These are phyloP conservation scores for Cataglyphis cursor DNA, from an alignment of 2,888 invertebrate genomes.

Conservation along the genomic window DNA sequence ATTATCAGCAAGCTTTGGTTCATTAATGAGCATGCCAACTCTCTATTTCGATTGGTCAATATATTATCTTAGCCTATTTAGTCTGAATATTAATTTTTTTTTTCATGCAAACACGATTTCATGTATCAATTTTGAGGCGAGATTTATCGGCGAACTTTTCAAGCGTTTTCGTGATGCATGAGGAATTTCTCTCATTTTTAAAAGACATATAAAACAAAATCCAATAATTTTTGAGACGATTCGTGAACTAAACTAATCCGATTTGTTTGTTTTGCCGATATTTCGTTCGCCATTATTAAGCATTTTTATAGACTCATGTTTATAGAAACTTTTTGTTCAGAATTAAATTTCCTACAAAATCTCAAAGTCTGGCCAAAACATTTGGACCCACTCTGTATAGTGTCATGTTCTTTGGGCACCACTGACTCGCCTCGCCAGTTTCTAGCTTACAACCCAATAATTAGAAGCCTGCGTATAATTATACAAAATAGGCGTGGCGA, in stretches of 20 bases:
- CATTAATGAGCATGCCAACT: background rate
- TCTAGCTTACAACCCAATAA: conserved; percentile 72
- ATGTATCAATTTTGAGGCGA: background rate
- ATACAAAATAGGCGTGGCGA: conserved; percentile 79
- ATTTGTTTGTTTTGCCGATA: conserved; percentile 63
- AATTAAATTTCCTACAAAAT: no score
- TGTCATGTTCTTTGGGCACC: conserved; percentile 64
- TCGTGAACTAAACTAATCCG: conserved; percentile 57
- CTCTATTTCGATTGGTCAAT: background rate
- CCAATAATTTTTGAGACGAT: conserved; percentile 23
- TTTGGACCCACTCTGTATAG: conserved; percentile 7
- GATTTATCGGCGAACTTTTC: conserved; percentile 14
- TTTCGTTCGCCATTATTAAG: conserved; percentile 59
- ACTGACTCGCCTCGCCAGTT: conserved; percentile 60
- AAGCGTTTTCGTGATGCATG: background rate
- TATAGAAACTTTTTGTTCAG: no score
- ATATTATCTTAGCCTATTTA: conserved; percentile 14
- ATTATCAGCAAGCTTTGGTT: background rate
- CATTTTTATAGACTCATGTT: no score
- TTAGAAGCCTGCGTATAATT: conserved; percentile 77
- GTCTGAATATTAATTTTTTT: conserved; percentile 21
- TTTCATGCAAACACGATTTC: conserved; percentile 13
- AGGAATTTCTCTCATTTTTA: background rate
- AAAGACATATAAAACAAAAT: background rate
- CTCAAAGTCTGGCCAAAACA: no score